These are phyloP conservation scores for Noctilio leporinus DNA, from an alignment of 2,113 vertebrate species.

Conservation along the genomic window DNA sequence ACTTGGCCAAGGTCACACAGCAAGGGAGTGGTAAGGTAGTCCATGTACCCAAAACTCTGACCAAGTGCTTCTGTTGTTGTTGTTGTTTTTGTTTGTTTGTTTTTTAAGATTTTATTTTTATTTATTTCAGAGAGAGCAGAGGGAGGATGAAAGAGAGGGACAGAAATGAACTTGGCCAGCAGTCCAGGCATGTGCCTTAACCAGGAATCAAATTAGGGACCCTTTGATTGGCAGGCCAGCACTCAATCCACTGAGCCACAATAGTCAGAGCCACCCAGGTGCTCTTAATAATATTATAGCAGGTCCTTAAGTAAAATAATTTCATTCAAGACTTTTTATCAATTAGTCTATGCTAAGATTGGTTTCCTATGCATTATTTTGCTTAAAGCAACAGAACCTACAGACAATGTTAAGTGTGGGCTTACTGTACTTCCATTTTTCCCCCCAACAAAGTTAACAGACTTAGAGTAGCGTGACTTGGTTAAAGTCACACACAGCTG, in stretches of 20 bases:
- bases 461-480: not conserved
- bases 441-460: not conserved
- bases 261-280: too few species aligned
- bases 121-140: too few species aligned
- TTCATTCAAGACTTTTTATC: not conserved
- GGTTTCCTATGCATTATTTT: not conserved
- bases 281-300: not conserved
- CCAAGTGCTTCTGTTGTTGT: not conserved
- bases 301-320: not conserved
- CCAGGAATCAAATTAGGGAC: too few species aligned
- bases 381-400: not conserved
- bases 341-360: not conserved
- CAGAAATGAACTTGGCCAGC: too few species aligned
- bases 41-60: not conserved
- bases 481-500: not conserved
- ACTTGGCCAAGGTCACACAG: not conserved
- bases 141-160: not conserved
- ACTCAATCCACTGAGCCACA: too few species aligned
- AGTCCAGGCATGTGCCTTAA: too few species aligned
- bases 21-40: not conserved
- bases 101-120: too few species aligned
- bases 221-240: too few species aligned
- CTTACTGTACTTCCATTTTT: not conserved
- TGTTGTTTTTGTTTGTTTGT: too few species aligned
- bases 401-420: too few species aligned